Base-by-base conservation (phyloP, 2,888 invertebrate species). In the Atethmia centrago region DNA sequence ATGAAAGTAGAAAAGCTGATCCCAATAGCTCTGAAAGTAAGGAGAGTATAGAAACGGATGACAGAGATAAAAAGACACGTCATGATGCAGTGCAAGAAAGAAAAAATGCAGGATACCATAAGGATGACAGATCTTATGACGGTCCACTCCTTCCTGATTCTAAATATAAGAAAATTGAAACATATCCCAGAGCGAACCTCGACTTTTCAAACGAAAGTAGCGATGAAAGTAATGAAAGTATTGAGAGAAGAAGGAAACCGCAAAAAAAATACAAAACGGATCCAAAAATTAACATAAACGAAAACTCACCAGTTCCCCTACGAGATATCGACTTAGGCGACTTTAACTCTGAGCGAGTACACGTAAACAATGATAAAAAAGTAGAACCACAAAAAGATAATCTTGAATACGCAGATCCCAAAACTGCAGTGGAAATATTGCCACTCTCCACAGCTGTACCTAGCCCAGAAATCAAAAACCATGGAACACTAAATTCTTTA, bases 311-410 rank as follows among this genome's bases (percentile, higher is more conserved):
- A 16, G 73, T 72, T 45, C 83, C 80, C 59, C 88, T 92, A 77
- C 91, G 91, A 87, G 92, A 94, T 59, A 90, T 92, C 49, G 93
- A 94, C 78, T 87, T 91, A 79, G 89, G 83, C 66, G 91, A 93
- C 80, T 93, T 93, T 74, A 92, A 91, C 77, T 91, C 92, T 80
- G 93, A 93, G 89, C 91, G 85, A 86, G 88, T 93, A 83, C 85
- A 91, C 69, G 70, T 92, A 28, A 91, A 92, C 80, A 88, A 91
- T 69, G 87, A 92, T 72, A 92, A 91, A 47, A 78, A 92, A 84
- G 86, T 92, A 59, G 89, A 90, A 77, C 73, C 90, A 7, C 82
- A 73, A 28, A 89, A 88, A 70, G 92, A 92, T 55, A 80, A 77
- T 64, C 74, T 87, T 72, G 89, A 89, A 63, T 87, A 87, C 51